phyloP scores from a whole-genome alignment of 2,888 invertebrate species.

The Odontothrips loti region DNA sequence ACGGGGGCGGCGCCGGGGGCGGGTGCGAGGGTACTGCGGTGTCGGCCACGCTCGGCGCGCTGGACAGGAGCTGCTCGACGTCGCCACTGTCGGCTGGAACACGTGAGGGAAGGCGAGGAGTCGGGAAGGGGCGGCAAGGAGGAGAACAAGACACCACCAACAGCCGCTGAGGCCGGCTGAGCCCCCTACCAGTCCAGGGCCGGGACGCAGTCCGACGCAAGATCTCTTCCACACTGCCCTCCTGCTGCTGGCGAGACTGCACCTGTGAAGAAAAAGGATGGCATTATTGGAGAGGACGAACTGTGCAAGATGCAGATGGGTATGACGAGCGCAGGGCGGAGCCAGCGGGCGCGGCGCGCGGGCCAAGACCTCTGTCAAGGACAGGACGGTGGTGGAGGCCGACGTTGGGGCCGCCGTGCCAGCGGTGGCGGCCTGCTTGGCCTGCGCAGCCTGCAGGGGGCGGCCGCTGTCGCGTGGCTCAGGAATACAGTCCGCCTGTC shows the following conservation, averaged over 20 bases:
- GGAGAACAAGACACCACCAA: background rate
- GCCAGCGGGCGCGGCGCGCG: too few species aligned
- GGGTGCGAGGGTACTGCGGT: background rate
- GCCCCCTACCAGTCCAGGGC: background rate
- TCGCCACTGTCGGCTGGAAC: background rate
- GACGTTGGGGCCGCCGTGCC: background rate
- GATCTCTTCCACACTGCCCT: background rate
- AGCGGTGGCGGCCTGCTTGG: too few species aligned
- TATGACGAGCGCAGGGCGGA: too few species aligned
- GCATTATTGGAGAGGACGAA: too few species aligned
- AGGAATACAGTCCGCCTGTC: too few species aligned
- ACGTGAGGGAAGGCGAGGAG: background rate
- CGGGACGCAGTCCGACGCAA: background rate
- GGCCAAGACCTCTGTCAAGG: background rate
- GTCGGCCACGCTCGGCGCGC: background rate
- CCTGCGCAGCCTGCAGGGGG: too few species aligned
- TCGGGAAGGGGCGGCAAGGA: background rate
- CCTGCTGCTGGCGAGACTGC: too few species aligned
- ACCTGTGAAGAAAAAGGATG: too few species aligned
- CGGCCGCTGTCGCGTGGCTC: too few species aligned
- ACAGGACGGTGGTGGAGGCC: background rate
- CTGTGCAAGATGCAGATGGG: too few species aligned
- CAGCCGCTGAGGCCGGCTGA: background rate
- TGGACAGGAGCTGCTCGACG: background rate
- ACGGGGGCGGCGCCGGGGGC: conserved; percentile 11